Percentiles rank a stretch among this genome's conserved stretches.
These are phyloP conservation scores for Gambusia yucatana DNA, from an alignment of 2,797 vertebrate species.

Conservation along the genomic window DNA sequence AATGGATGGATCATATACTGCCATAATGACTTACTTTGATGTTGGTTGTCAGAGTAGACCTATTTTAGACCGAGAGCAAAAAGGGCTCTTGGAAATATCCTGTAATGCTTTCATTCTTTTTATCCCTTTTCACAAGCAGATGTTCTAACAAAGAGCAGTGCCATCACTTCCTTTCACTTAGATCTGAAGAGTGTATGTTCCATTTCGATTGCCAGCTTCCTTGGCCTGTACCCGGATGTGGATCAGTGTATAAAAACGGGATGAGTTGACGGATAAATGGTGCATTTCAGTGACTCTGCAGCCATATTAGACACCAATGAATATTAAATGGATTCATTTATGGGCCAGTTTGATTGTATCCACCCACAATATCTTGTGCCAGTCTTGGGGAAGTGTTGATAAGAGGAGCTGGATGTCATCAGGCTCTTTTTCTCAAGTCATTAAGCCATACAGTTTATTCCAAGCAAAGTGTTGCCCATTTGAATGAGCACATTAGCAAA, in stretches of 20 bases:
- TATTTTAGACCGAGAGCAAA: conserved; percentile 67
- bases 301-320: conserved; percentile 65
- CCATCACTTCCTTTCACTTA: conserved; percentile 67
- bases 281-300: conserved; percentile 56
- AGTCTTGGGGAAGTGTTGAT: conserved; percentile 76
- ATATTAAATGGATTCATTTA: conserved; percentile 68
- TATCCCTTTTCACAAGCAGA: conserved; percentile 74
- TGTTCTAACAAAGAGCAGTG: conserved; percentile 77
- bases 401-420: conserved; percentile 79
- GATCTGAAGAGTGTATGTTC: conserved; percentile 57
- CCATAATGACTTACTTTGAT: conserved; percentile 74
- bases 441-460: conserved; percentile 81
- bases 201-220: conserved; percentile 60
- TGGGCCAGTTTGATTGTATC: conserved; percentile 71
- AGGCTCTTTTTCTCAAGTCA: conserved; percentile 82
- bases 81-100: conserved; percentile 62
- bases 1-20: conserved; percentile 76
- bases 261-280: conserved; percentile 63
- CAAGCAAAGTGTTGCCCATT: conserved; percentile 80
- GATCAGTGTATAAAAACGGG: conserved; percentile 44
- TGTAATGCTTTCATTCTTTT: conserved; percentile 64
- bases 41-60: conserved; percentile 65
- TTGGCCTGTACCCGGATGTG: conserved; percentile 51
- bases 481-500: conserved; percentile 80
- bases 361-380: conserved; percentile 66